Percentiles rank a stretch among this genome's conserved stretches.
These are phyloP conservation scores for Pelochelys cantorii DNA, from an alignment of 2,797 vertebrate species.

Conservation along the genomic window DNA sequence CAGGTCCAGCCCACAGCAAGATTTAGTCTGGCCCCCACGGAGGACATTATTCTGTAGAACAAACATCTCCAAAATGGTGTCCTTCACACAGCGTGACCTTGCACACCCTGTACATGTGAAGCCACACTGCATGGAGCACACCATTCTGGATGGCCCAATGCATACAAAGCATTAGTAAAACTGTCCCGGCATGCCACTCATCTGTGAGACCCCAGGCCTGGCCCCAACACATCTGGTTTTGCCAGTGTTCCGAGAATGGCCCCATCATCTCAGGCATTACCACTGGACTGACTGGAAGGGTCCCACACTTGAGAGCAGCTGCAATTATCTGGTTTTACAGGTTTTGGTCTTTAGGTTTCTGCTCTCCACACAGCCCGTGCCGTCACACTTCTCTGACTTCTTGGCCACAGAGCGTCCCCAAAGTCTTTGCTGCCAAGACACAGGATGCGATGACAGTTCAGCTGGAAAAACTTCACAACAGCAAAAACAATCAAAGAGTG, in stretches of 20 bases:
- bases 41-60: neutral
- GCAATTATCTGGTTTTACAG: neutral
- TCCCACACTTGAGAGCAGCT: neutral
- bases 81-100: neutral
- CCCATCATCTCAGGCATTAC: neutral
- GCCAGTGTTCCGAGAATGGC: neutral
- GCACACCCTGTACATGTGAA: neutral
- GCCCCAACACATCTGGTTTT: neutral
- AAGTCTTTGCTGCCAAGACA: conserved; percentile 71
- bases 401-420: conserved; percentile 13
- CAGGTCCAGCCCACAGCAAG: neutral
- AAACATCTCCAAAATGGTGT: neutral
- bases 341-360: neutral
- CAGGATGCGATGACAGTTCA: conserved; percentile 68
- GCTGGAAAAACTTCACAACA: conserved; percentile 72
- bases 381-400: conserved; percentile 58
- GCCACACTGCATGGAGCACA: neutral
- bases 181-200: neutral
- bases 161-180: neutral
- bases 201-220: neutral
- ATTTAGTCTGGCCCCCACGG: neutral
- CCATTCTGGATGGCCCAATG: neutral
- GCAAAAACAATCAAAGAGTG: conserved; percentile 73
- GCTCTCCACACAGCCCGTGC: neutral
- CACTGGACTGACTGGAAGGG: neutral